phyloP scores from a whole-genome alignment of 2,797 vertebrate genomes.

The Spondyliosoma cantharus region DNA sequence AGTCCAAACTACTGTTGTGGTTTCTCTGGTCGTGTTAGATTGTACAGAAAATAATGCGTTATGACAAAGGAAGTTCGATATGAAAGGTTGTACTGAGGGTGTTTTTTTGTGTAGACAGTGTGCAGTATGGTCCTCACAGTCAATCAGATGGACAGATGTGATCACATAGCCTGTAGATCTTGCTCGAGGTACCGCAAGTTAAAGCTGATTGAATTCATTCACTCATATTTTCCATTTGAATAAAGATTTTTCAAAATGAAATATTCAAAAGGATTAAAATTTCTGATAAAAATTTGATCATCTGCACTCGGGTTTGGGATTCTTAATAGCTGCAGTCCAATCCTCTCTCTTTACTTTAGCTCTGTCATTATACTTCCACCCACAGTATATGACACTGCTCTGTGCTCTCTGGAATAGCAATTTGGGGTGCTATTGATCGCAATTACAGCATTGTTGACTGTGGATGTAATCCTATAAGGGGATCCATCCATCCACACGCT shows the following conservation, averaged over 20 bases:
- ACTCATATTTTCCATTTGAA: background rate
- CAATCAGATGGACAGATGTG: background rate
- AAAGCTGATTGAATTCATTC: background rate
- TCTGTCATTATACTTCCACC: background rate
- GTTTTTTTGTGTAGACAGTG: background rate
- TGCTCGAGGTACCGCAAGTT: background rate
- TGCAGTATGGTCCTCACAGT: background rate
- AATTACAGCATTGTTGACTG: slow-evolving; percentile 11
- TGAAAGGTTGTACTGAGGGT: background rate
- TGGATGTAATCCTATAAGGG: slow-evolving; percentile 38
- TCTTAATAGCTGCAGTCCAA: background rate
- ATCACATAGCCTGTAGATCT: background rate
- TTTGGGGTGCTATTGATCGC: slow-evolving; percentile 22
- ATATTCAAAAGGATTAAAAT: slow-evolving; percentile 9
- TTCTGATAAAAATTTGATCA: slow-evolving; percentile 7
- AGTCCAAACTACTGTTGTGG: no score
- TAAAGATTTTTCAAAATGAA: slow-evolving; percentile 6
- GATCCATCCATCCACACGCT: background rate
- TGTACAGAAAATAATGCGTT: slow-evolving; percentile 1
- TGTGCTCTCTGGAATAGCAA: slow-evolving; percentile 8
- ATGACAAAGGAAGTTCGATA: background rate
- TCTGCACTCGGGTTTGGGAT: background rate
- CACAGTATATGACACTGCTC: background rate
- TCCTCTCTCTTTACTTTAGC: background rate
- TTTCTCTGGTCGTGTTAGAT: no score